Evolutionary conservation across 2,113 vertebrate species (phyloP), one percentile per base, ranked within the genome.

Genomic region (Piprites chloris): DNA sequence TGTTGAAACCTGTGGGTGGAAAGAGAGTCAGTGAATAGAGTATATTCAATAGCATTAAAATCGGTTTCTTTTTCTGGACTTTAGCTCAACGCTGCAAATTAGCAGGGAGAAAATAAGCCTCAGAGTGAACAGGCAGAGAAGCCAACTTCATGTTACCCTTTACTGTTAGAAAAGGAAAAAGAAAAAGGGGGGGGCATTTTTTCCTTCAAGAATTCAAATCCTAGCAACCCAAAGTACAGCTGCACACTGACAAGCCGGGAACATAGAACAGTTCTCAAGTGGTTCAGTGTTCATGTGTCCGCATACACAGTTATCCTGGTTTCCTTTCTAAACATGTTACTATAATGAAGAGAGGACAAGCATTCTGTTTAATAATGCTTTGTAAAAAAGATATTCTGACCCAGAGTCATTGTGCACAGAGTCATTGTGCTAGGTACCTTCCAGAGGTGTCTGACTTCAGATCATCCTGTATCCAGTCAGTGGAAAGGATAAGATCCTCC

Each of bases 21-120:
- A 96, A 94, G 82, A 63, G 80, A 86, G 89, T 92, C 75, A 67
- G 87, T 95, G 87, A 87, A 94, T 95, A 93, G 93, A 55, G 69
- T 74, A 91, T 87, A 93, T 93, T 97, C 88, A 94, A 87, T 81
- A 76, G 83, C 77, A 81, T 74, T 56, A 96, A 88, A 87, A 95
- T 94, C 6, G 6, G 72, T 95, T 94, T 95, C 63, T 84, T 97
- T 96, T 96, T 81, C 73, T 96, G 81, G 96, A 97, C 81, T 92
- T 97, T 72, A 97, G 93, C 85, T 96, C 91, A 94, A 74, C 87
- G 5, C 88, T 95, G 78, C 79, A 97, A 97, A 97, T 93, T 96
- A 96, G 92, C 93, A 89, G 93, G 92, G 46, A 91, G 90, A 94
- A 96, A 97, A 93, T 90, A 94, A 96, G 91, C 93, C 81, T 87